phyloP scores from a whole-genome alignment of 2,888 invertebrate genomes.

The Tetragonula carbonaria region DNA sequence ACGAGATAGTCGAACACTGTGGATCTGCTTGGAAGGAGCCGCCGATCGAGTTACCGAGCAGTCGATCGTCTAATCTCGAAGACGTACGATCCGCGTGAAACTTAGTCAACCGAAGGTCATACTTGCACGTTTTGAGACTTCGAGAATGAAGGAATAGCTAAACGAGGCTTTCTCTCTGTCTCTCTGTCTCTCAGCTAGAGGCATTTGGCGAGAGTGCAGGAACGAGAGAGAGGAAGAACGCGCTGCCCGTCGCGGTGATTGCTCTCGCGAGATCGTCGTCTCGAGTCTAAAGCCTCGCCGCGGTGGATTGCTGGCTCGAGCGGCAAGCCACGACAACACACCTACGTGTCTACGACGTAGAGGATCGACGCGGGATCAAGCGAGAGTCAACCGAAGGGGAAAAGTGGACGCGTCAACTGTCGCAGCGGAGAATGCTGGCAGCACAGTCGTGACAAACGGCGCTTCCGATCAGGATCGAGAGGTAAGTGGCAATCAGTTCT shows the following conservation, averaged over 20 bases:
- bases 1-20: too few relatives aligned
- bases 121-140: not conserved
- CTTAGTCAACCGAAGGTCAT: not conserved
- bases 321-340: too few relatives aligned
- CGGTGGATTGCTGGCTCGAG: too few relatives aligned
- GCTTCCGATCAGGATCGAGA: slow-evolving; percentile 74
- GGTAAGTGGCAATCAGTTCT: slow-evolving; percentile 60
- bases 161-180: not conserved
- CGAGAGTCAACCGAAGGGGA: not conserved
- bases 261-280: too few relatives aligned
- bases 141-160: not conserved
- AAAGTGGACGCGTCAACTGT: slow-evolving; percentile 33
- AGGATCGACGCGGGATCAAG: not conserved
- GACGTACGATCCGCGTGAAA: not conserved
- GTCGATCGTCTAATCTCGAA: too few relatives aligned
- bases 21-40: too few relatives aligned
- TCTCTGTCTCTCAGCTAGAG: not conserved
- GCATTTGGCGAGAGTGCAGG: slow-evolving; percentile 8
- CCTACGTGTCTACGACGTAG: not conserved
- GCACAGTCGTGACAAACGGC: slow-evolving; percentile 78
- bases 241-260: not conserved
- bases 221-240: not conserved
- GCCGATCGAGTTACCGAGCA: too few relatives aligned
- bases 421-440: slow-evolving; percentile 70
- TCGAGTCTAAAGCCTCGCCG: too few relatives aligned